Percentiles rank a stretch among this genome's conserved stretches.
Conservation (phyloP, 2,113 vertebrate genomes). For the Crotalus horridus region DNA sequence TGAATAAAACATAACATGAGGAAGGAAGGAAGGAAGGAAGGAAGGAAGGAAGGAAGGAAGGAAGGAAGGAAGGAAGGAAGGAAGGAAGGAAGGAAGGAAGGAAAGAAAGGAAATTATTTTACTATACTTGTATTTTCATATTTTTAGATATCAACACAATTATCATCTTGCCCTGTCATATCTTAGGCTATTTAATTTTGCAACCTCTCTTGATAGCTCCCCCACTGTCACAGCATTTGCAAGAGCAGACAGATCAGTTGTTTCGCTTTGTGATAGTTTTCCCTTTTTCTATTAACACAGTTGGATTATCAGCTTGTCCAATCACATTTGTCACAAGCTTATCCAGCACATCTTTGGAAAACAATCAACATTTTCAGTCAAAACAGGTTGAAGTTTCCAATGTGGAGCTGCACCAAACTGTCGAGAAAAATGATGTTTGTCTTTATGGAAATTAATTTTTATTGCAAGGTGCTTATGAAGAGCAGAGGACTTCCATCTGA, state of each 20-base stretch:
- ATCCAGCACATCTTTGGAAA: neutral
- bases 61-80: neutral
- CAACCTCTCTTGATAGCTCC: neutral
- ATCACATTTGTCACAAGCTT: neutral
- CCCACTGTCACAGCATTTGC: neutral
- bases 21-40: neutral
- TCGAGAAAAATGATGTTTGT: neutral
- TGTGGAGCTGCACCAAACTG: neutral
- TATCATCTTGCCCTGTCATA: neutral
- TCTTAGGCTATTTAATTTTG: neutral
- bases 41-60: no score
- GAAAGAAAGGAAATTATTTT: neutral
- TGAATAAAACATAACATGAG: neutral
- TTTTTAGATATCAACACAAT: neutral
- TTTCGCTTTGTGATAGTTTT: neutral
- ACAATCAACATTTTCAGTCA: neutral
- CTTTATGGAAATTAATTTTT: neutral
- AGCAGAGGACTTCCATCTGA: neutral
- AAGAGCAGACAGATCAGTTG: neutral
- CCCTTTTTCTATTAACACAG: neutral
- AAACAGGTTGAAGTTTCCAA: neutral
- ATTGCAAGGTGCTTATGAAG: neutral
- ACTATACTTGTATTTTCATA: neutral
- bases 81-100: no score
- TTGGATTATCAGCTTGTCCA: neutral